These are phyloP conservation scores for Enteromius afrohamiltoni DNA, from an alignment of 2,797 vertebrate species.

Conservation along the genomic window DNA sequence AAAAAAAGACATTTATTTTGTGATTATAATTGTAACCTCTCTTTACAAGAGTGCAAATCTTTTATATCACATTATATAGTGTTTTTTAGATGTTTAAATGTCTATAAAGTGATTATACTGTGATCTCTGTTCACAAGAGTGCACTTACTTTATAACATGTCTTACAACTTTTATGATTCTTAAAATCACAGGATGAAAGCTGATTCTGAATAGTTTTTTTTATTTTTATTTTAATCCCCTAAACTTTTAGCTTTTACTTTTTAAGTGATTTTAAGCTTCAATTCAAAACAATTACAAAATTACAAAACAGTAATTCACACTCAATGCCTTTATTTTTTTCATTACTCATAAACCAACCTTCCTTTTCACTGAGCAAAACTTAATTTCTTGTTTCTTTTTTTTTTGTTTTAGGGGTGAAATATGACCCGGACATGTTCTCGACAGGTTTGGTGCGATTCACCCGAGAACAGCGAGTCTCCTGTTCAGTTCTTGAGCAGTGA, in stretches of 20 bases:
- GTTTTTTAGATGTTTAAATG: background rate
- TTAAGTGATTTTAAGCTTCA: background rate
- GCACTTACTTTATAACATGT: background rate
- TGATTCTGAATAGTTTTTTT: background rate
- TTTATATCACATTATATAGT: too few species aligned
- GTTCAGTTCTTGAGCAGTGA: constrained; percentile 20
- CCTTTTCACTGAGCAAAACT: background rate
- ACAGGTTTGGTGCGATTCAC: constrained; percentile 26
- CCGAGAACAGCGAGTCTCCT: constrained; percentile 34
- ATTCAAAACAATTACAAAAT: too few species aligned
- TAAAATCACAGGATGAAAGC: background rate
- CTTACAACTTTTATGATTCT: background rate
- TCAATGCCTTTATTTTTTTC: background rate
- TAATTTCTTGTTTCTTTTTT: background rate
- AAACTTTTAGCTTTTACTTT: background rate
- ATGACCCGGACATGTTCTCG: constrained; percentile 29
- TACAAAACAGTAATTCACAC: background rate
- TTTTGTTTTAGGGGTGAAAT: background rate
- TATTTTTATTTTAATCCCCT: background rate
- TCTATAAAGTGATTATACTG: background rate
- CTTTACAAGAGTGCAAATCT: too few species aligned
- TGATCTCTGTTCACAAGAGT: too few species aligned
- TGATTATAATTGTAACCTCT: too few species aligned
- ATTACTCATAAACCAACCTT: background rate
- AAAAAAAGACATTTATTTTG: too few species aligned